These are phyloP conservation scores for Platysteira castanea DNA, from an alignment of 2,113 vertebrate genomes.

Conservation along the genomic window DNA sequence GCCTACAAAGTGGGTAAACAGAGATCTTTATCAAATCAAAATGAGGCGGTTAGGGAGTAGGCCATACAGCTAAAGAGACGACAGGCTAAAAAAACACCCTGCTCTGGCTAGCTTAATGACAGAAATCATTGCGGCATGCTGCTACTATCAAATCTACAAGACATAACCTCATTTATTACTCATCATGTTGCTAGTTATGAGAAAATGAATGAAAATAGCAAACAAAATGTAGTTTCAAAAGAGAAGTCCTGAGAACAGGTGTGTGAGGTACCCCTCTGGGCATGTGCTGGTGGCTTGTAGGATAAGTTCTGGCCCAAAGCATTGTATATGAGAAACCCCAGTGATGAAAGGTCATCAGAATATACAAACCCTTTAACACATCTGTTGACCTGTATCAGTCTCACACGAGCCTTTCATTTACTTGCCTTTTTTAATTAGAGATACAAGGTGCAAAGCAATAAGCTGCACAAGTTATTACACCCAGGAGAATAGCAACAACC, in stretches of 20 bases:
- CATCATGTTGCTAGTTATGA: neutral
- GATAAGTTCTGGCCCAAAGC: neutral
- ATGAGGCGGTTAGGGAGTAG: neutral
- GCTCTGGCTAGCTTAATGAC: neutral
- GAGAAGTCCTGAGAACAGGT: neutral
- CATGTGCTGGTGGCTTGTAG: neutral
- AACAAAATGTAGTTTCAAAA: neutral
- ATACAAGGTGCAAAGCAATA: neutral
- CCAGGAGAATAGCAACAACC: neutral
- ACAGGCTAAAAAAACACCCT: neutral
- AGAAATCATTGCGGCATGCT: neutral
- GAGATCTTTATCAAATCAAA: neutral
- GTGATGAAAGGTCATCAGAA: neutral
- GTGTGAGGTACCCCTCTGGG: neutral
- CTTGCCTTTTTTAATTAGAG: neutral
- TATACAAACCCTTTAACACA: neutral
- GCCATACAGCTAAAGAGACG: neutral
- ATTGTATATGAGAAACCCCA: neutral
- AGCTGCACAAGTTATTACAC: neutral
- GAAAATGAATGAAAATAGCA: neutral
- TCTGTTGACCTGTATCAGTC: neutral
- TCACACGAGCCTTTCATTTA: neutral
- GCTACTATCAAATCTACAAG: neutral
- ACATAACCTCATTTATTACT: slow-evolving; percentile 4
- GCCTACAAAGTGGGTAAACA: neutral